phyloP scores from a whole-genome alignment of 2,113 vertebrate species.

The Esox niger region DNA sequence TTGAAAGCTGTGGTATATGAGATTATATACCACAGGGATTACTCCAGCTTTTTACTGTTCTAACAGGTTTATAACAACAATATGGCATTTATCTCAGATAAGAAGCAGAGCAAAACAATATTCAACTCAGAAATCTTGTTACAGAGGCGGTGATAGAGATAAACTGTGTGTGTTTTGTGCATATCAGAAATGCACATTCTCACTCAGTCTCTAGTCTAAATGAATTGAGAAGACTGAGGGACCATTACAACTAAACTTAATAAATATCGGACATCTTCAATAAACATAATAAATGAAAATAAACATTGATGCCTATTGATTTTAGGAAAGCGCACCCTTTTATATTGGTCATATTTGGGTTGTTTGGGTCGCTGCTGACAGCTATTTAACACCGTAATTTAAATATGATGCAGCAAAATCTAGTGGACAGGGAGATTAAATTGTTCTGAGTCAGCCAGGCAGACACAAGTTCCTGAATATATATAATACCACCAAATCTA shows the following conservation, averaged over 20 bases:
- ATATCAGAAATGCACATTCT: no score
- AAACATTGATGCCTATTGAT: constrained; percentile 45
- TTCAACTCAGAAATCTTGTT: constrained; percentile 35
- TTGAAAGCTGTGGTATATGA: no score
- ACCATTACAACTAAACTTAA: constrained; percentile 46
- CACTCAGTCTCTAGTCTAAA: no score
- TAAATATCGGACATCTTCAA: constrained; percentile 44
- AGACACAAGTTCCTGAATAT: constrained; percentile 52
- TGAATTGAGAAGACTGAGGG: constrained; percentile 17
- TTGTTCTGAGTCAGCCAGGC: constrained; percentile 37
- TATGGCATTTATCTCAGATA: no score
- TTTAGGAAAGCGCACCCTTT: constrained; percentile 28
- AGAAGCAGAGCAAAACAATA: constrained; percentile 53
- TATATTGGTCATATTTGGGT: constrained; percentile 35
- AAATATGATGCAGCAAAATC: constrained; percentile 59
- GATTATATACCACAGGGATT: no score
- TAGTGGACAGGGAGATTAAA: constrained; percentile 31
- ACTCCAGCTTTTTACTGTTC: no score
- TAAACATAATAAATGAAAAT: constrained; percentile 53
- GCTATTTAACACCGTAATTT: constrained; percentile 51
- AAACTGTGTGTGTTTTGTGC: not conserved
- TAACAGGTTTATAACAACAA: no score
- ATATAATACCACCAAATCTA: constrained; percentile 60
- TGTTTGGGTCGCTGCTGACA: constrained; percentile 47
- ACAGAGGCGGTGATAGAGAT: not conserved